Percentiles rank a stretch among this genome's conserved stretches.
These are phyloP conservation scores for Apostichopus californicus DNA, from an alignment of 35 echinoderm and acorn worm species.

Conservation along the genomic window DNA sequence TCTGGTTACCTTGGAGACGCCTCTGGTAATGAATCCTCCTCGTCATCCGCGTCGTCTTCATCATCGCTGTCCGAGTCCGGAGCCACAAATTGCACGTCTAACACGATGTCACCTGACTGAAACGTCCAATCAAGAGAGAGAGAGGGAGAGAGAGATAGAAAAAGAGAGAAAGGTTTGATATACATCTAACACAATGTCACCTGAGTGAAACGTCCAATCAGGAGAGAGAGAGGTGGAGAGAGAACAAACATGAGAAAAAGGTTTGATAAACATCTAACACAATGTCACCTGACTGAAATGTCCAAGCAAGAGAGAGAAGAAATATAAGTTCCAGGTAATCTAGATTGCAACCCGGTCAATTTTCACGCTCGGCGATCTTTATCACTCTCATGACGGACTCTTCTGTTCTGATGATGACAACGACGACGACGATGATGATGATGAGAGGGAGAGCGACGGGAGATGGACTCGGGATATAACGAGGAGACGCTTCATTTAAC, in stretches of 20 bases:
- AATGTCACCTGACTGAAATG: neutral
- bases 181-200: slow-evolving; percentile 90
- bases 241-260: neutral
- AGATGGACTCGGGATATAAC: neutral
- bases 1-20: slow-evolving; percentile 30
- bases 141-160: neutral
- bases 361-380: neutral
- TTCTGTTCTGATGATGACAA: too few relatives aligned
- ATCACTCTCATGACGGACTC: neutral
- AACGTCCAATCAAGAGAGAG: neutral
- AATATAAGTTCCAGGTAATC: neutral
- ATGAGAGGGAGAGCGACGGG: neutral
- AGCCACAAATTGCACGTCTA: slow-evolving; percentile 98
- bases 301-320: neutral
- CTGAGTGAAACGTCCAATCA: slow-evolving; percentile 56
- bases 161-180: neutral
- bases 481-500: slow-evolving; percentile 16
- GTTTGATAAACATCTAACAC: neutral
- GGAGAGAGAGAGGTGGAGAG: neutral
- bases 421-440: neutral
- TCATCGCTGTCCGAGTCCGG: slow-evolving; percentile 98
- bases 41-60: slow-evolving; percentile 82
- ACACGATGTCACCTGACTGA: slow-evolving; percentile 86
- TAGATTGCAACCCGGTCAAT: neutral
- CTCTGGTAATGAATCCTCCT: slow-evolving; percentile 55